These are phyloP conservation scores for Elephas maximus DNA, from an alignment of 2,113 vertebrate genomes.

Conservation along the genomic window DNA sequence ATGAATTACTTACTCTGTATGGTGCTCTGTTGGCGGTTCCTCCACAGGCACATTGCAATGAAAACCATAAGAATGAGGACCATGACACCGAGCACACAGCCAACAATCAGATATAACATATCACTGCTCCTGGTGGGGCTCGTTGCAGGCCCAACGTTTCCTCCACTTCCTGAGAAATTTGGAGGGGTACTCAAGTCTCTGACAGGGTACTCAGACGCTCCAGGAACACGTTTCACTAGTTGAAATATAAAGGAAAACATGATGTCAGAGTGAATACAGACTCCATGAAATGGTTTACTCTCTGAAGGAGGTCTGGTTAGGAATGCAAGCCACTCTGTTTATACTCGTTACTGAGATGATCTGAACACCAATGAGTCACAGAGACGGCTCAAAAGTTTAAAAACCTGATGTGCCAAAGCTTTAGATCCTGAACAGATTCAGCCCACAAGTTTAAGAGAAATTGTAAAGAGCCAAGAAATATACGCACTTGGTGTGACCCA, in stretches of 20 bases:
- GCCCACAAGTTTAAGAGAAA: conserved; percentile 43
- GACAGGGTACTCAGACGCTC: conserved; percentile 92
- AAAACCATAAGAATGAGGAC: conserved; percentile 96
- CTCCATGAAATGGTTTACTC: conserved; percentile 65
- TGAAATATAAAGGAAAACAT: conserved; percentile 48
- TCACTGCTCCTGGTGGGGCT: conserved; percentile 89
- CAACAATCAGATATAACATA: conserved; percentile 96
- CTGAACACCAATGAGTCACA: conserved; percentile 73
- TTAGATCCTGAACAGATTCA: neutral
- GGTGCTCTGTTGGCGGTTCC: conserved; percentile 94
- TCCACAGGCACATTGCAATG: conserved; percentile 98
- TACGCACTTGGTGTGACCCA: neutral
- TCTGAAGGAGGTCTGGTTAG: conserved; percentile 74
- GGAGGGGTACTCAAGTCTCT: conserved; percentile 91
- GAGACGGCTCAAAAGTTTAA: conserved; percentile 31
- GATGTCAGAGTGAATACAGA: conserved; percentile 65
- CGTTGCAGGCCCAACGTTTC: conserved; percentile 59
- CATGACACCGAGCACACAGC: conserved; percentile 95
- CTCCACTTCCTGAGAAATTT: conserved; percentile 64
- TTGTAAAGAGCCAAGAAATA: conserved; percentile 26
- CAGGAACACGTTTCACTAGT: conserved; percentile 88
- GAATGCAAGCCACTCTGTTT: conserved; percentile 67
- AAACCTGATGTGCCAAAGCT: conserved; percentile 33
- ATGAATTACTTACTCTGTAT: conserved; percentile 93
- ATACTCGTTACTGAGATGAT: conserved; percentile 40